These are phyloP conservation scores for Pandion haliaetus DNA, from an alignment of 2,113 vertebrate genomes.

Conservation along the genomic window DNA sequence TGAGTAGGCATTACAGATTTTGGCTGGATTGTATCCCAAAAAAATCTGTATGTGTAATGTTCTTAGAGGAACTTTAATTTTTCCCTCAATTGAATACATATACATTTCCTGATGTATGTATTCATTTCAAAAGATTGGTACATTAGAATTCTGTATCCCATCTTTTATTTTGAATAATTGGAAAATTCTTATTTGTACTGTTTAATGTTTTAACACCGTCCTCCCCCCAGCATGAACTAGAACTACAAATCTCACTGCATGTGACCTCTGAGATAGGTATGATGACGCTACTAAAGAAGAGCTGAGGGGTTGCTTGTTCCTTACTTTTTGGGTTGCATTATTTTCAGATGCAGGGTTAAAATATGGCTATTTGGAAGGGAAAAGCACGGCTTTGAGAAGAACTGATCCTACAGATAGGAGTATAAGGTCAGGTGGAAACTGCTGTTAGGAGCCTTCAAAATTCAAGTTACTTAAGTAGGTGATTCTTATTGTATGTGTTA, in stretches of 20 bases:
- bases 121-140: background rate
- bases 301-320: background rate
- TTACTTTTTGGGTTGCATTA: background rate
- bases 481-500: conserved; percentile 16
- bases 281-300: background rate
- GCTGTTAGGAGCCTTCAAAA: background rate
- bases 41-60: background rate
- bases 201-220: background rate
- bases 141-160: background rate
- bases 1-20: background rate
- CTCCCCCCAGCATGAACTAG: background rate
- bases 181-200: background rate
- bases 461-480: conserved; percentile 4
- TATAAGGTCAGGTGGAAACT: background rate
- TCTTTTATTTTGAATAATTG: background rate
- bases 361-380: background rate
- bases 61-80: background rate
- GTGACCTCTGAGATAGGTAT: background rate
- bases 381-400: background rate
- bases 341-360: background rate
- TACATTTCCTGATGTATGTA: background rate
- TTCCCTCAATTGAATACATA: accelerated
- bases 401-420: background rate
- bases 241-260: background rate
- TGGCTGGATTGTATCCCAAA: background rate